Percentiles rank a stretch among this genome's conserved stretches.
These are phyloP conservation scores for Forbesichthys agassizii DNA, from an alignment of 2,113 vertebrate species.

Conservation along the genomic window DNA sequence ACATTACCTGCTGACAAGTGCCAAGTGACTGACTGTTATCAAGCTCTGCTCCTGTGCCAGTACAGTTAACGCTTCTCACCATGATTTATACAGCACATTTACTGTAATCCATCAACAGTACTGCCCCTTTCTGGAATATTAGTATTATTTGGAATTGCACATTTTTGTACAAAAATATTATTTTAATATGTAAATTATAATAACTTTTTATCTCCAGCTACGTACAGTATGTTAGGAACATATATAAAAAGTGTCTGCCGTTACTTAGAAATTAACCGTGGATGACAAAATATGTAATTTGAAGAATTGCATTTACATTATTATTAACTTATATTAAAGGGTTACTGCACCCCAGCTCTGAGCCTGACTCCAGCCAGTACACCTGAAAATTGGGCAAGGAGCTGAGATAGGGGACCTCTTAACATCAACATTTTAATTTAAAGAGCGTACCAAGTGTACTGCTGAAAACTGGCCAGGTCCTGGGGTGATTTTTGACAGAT, in stretches of 20 bases:
- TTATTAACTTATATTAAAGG: not conserved
- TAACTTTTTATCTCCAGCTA: too few species aligned
- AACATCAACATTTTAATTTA: too few species aligned
- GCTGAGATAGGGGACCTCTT: too few species aligned
- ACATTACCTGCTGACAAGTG: not conserved
- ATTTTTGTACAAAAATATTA: not conserved
- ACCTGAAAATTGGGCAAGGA: too few species aligned
- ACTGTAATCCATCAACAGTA: not conserved
- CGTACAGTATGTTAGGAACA: not conserved
- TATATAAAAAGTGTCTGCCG: not conserved
- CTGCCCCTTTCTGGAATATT: not conserved
- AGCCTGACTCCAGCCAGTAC: too few species aligned
- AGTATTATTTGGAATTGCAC: not conserved
- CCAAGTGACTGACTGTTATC: not conserved
- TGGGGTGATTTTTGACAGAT: too few species aligned
- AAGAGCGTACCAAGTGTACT: too few species aligned
- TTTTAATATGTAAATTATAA: too few species aligned
- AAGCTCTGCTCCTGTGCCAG: conserved; percentile 3
- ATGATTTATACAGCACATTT: conserved; percentile 3
- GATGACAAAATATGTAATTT: not conserved
- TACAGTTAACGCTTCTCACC: not conserved
- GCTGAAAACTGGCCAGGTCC: too few species aligned
- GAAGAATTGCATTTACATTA: not conserved
- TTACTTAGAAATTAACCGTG: not conserved
- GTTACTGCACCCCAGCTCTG: too few species aligned